Conservation (phyloP, 2,888 invertebrate species). For the Hemicrepidius hirtus region DNA sequence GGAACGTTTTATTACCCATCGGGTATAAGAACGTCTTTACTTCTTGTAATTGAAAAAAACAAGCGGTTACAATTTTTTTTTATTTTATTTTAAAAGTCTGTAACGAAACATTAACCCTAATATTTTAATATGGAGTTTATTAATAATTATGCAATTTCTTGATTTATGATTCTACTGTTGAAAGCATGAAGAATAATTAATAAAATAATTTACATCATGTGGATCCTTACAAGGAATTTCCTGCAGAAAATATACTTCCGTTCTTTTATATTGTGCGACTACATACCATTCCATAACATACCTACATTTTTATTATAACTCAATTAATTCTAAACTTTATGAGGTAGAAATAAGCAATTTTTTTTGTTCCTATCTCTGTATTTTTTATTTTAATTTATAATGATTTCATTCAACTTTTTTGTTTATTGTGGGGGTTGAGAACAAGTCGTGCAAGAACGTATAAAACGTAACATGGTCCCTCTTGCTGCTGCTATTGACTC, state of each 20-base stretch:
- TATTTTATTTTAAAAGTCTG: constrained; percentile 13
- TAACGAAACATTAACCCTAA: constrained; percentile 1
- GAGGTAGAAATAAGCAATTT: too few relatives aligned
- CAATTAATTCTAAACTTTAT: too few relatives aligned
- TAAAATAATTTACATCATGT: constrained; percentile 17
- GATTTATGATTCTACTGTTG: constrained; percentile 22
- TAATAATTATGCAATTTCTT: constrained; percentile 5
- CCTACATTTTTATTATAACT: too few relatives aligned
- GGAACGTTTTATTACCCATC: constrained; percentile 39
- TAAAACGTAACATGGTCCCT: constrained; percentile 45
- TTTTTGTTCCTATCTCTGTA: too few relatives aligned
- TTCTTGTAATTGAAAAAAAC: constrained; percentile 33
- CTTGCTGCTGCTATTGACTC: constrained; percentile 52
- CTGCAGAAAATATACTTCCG: constrained; percentile 3
- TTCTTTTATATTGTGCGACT: too few relatives aligned
- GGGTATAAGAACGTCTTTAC: constrained; percentile 32
- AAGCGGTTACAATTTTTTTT: constrained; percentile 5
- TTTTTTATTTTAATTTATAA: too few relatives aligned
- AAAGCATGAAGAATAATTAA: constrained; percentile 22
- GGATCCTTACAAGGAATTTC: constrained; percentile 24
- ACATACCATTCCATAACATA: too few relatives aligned
- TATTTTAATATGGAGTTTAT: constrained; percentile 14
- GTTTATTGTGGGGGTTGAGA: constrained; percentile 7
- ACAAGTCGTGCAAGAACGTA: constrained; percentile 46
- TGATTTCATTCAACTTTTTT: neutral